phyloP scores from a whole-genome alignment of 1,140 invertebrate species.

The Drosophila teissieri region DNA sequence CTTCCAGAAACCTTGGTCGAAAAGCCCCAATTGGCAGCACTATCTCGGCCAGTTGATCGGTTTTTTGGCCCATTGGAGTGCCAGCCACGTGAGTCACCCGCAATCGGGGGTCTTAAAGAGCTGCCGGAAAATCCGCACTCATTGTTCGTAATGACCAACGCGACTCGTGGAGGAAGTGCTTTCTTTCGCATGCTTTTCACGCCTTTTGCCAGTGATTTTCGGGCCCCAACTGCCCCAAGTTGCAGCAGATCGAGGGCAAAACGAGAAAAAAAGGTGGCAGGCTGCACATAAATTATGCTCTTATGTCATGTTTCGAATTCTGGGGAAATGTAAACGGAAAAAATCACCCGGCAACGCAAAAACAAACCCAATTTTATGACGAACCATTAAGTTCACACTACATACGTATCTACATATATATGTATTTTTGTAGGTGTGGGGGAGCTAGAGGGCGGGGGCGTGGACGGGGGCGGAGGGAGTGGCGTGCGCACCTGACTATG shows the following conservation, averaged over 20 bases:
- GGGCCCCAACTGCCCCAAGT: neutral
- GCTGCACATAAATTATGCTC: constrained; percentile 63
- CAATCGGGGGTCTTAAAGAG: constrained; percentile 35
- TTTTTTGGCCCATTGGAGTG: constrained; percentile 67
- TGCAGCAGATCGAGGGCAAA: constrained; percentile 26
- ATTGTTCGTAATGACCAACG: constrained; percentile 47
- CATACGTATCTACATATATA: neutral
- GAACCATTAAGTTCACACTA: constrained; percentile 71
- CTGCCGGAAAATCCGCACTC: constrained; percentile 51
- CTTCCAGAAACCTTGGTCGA: neutral
- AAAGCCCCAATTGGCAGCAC: constrained; percentile 24
- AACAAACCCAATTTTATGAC: constrained; percentile 63
- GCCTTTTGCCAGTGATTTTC: constrained; percentile 2
- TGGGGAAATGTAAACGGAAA: constrained; percentile 49
- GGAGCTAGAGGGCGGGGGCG: too few species aligned
- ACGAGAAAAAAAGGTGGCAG: neutral
- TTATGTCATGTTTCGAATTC: constrained; percentile 72
- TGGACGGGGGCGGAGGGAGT: constrained; percentile 14
- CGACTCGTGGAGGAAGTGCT: constrained; percentile 20
- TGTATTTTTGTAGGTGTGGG: too few species aligned
- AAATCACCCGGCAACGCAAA: constrained; percentile 39
- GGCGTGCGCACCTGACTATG: constrained; percentile 74
- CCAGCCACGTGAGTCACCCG: constrained; percentile 67
- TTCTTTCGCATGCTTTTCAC: constrained; percentile 35
- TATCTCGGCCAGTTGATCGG: constrained; percentile 15